These are phyloP conservation scores for Manacus vitellinus DNA, from an alignment of 2,113 vertebrate species.

Conservation along the genomic window DNA sequence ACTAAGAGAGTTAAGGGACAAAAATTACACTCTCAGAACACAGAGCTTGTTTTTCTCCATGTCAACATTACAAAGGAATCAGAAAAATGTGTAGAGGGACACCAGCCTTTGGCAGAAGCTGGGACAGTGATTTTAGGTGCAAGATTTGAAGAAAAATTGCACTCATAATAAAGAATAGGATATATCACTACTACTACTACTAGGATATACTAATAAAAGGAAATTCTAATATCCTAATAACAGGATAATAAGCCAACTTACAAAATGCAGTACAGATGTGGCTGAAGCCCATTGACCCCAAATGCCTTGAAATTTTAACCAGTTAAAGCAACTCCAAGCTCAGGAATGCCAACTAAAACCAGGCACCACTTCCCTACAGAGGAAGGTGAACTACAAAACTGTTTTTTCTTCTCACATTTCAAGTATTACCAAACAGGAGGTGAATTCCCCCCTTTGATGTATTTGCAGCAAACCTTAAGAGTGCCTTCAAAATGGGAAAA, in stretches of 20 bases:
- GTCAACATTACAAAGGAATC: neutral
- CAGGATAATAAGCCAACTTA: neutral
- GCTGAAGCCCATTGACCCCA: neutral
- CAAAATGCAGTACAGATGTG: neutral
- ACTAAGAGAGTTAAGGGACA: neutral
- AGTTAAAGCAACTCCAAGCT: neutral
- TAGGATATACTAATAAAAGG: neutral
- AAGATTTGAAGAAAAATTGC: neutral
- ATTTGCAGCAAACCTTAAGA: neutral
- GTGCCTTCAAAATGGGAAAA: neutral
- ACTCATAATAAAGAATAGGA: neutral
- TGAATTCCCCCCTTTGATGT: too few species aligned
- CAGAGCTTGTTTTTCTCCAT: accelerated
- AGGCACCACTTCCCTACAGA: neutral
- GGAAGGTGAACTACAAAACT: neutral
- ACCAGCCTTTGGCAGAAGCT: neutral
- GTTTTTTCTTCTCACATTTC: neutral
- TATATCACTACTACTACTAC: neutral
- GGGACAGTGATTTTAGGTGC: neutral
- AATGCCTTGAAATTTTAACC: neutral
- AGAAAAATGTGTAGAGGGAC: neutral
- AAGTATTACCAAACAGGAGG: neutral
- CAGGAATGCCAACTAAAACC: neutral
- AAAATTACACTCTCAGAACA: neutral
- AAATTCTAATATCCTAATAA: neutral